Evolutionary conservation across 1,140 invertebrate species (phyloP), one percentile per base, ranked within the genome.

Genomic region (Antheraea mylitta): DNA sequence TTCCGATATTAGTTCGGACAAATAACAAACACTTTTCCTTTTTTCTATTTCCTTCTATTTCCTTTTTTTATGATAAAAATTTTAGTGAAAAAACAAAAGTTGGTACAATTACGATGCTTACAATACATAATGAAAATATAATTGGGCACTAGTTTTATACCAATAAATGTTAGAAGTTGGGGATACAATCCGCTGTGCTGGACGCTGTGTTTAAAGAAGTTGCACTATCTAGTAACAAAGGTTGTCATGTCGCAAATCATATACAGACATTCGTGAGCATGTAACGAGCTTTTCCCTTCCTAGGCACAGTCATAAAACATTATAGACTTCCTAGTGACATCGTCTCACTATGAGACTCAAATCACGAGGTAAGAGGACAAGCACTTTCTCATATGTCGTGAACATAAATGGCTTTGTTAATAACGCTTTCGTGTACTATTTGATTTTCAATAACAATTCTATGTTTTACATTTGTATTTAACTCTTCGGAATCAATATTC

Each of bases 281-380:
- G 45, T 53, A 53, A 53, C 45, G 5, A 53, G 45, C 11, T 53
- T 53, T 53, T 53, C 16, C 45, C 9, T 53, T 53, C 11, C 7
- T 53, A 53, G 16, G 16, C 45, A 13, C 16, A 53, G 16, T 13
- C 16, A 53, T 53, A 53, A 53, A 53, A 53, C 45, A 53, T 53
- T n/a, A 36, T 63, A 37, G n/a, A 63, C 30, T 10, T 63, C 61
- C 59, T 36, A 30, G 13, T 63, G 61, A 63, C 61, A 63, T n/a
- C 22, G 22, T 16, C 18, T 16, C 22, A 63, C 18, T 22, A 19
- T 60, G 58, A 8, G 11, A 37, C 19, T 37, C 30, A 30, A 61
- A 61, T 63, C 30, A 63, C 37, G 61, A 63, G 11, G 30, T 63
- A 63, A 60, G 8, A 36, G 30, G 61, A 19, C 13, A 63, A 22